Conservation (phyloP, 2,113 vertebrate genomes). For the Pluvianellus socialis region DNA sequence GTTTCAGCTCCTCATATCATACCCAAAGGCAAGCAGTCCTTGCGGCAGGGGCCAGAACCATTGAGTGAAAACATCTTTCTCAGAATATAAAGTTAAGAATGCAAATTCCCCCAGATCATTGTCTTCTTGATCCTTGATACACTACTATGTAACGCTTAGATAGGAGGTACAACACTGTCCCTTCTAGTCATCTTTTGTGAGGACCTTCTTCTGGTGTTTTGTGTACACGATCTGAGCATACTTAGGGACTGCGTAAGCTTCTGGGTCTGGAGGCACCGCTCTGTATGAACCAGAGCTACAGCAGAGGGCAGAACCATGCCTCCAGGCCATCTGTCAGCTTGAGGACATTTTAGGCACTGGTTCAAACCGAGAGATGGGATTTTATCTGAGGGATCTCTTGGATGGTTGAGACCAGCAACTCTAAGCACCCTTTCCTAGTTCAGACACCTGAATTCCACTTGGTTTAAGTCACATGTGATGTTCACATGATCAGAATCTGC, state of each 20-base stretch:
- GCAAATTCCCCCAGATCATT: not conserved
- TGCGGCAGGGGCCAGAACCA: not conserved
- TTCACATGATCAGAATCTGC: not conserved
- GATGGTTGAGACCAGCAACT: not conserved
- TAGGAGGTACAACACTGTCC: not conserved
- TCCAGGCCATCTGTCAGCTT: not conserved
- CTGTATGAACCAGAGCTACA: not conserved
- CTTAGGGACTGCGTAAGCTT: not conserved
- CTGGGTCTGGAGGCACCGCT: not conserved
- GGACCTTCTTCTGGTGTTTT: not conserved
- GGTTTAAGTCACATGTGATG: not conserved
- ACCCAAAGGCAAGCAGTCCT: not conserved
- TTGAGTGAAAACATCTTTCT: not conserved
- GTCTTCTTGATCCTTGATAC: not conserved
- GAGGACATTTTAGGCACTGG: rapidly evolving
- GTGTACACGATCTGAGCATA: not conserved
- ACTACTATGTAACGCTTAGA: not conserved
- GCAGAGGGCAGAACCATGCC: not conserved
- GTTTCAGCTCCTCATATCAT: not conserved
- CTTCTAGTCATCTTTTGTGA: not conserved
- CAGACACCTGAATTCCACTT: not conserved
- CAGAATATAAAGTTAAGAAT: not conserved
- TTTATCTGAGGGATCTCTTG: not conserved
- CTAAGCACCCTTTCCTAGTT: not conserved
- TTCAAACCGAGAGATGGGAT: not conserved